Conservation (phyloP, 2,888 invertebrate species). For the Pristionchus entomophagus region DNA sequence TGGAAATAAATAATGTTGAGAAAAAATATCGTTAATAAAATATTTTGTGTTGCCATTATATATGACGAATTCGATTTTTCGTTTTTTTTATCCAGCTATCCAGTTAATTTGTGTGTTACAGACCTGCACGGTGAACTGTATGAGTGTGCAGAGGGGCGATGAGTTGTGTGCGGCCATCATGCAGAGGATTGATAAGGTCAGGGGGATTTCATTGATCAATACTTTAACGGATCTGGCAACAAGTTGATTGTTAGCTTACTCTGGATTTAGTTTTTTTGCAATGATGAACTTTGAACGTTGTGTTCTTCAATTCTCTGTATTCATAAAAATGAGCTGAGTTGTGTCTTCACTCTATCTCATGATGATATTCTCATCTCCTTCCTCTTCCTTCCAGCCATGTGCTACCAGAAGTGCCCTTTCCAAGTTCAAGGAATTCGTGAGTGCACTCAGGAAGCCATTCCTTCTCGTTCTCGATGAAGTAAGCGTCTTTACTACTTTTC, state of each 20-base stretch:
- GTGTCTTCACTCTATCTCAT: background rate
- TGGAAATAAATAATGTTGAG: too few relatives aligned
- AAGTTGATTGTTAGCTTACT: too few relatives aligned
- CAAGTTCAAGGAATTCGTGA: background rate
- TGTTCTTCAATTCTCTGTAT: too few relatives aligned
- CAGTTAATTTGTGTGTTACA: background rate
- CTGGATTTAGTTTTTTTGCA: too few relatives aligned
- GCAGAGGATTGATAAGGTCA: background rate
- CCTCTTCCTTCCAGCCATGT: background rate
- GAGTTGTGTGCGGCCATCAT: constrained; percentile 42
- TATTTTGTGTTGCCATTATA: too few relatives aligned
- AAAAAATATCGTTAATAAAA: too few relatives aligned
- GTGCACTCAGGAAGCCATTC: background rate
- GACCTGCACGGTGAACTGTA: constrained; percentile 62
- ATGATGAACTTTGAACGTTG: too few relatives aligned
- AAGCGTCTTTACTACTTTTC: background rate
- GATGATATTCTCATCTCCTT: background rate
- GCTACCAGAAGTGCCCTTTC: background rate
- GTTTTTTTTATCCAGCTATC: too few relatives aligned
- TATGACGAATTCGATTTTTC: background rate
- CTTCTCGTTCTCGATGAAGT: constrained; percentile 44
- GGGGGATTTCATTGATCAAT: too few relatives aligned
- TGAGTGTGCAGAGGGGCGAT: constrained; percentile 45
- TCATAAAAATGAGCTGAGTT: too few relatives aligned
- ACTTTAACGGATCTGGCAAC: too few relatives aligned